Base-by-base conservation (phyloP, 1,140 invertebrate species). In the Drosophila obscura region DNA sequence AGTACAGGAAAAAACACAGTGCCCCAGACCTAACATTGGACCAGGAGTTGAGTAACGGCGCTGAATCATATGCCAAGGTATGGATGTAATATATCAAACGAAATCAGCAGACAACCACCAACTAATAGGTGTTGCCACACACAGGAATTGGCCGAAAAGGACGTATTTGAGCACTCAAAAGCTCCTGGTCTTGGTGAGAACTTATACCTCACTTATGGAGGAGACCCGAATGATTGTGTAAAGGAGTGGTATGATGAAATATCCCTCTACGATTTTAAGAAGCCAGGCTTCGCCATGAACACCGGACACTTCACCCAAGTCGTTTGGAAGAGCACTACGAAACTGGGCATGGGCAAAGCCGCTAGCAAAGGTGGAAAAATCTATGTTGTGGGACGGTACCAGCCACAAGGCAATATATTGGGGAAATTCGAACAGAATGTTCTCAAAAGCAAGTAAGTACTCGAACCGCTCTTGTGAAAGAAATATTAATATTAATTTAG, bases 241-340 rank as follows among this genome's bases (percentile, higher is more conserved):
- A 13, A 62, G 0, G 0, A 1, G 0, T 80, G 77, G 77, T 80
- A 80, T 59, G 26, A 63, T 7, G 65, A 72, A 44, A 44, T 51
- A 2, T 0, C 8, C 0, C 0, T 13, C 0, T 80, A 80, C 41
- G 2, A 80, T 49, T 80, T 35, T 8, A 1, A 35, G 0, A 48
- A 46, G 0, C 11, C 49, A 4, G 0, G 5, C 1, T 73, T 16
- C 13, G 7, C 7, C 0, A 0, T 0, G 0, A 0, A 2, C 0
- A 66, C 61, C 5, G 45, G 16, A 0, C 65, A 60, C 13, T 80
- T 80, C 53, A 75, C 77, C 0, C 39, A 51, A 1, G 0, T 80
- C 0, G 15, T 80, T n/a, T 80, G 77, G 77, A 63, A 59, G 5
- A 1, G n/a, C 2, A 2, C 60, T 0, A n/a, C 0, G 1, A 15